A percentile compares a stretch with the other conserved stretches of the same genome.
These are phyloP conservation scores for Homalodisca vitripennis DNA, from an alignment of 1,140 invertebrate genomes.

Conservation along the genomic window DNA sequence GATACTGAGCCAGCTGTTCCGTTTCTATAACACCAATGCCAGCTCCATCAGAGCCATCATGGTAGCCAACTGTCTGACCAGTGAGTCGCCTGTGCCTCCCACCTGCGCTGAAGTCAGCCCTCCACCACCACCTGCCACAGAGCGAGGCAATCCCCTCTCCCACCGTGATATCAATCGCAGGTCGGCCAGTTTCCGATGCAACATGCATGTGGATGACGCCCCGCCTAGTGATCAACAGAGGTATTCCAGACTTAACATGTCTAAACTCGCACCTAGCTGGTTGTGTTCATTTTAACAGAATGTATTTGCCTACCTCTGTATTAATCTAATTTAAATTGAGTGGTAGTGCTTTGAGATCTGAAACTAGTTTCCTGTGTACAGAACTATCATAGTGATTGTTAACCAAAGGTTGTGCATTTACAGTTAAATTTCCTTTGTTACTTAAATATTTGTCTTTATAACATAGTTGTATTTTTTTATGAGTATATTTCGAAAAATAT, in stretches of 20 bases:
- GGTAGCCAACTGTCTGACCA: constrained; percentile 48
- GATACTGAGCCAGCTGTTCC: constrained; percentile 74
- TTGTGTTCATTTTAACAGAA: too few relatives aligned
- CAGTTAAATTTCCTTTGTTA: too few relatives aligned
- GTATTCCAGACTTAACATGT: constrained; percentile 22
- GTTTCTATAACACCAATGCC: constrained; percentile 80
- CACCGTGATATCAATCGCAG: constrained; percentile 50
- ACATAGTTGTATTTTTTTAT: too few relatives aligned
- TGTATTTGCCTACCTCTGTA: too few relatives aligned
- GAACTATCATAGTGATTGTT: too few relatives aligned
- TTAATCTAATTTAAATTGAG: too few relatives aligned
- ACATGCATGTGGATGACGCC: constrained; percentile 28
- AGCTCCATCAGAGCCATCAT: constrained; percentile 68
- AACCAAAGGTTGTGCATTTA: too few relatives aligned
- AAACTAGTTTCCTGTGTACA: too few relatives aligned
- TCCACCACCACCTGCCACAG: constrained; percentile 31
- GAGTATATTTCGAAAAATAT: too few relatives aligned
- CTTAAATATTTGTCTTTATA: too few relatives aligned
- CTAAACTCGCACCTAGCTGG: too few relatives aligned
- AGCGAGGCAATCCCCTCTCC: constrained; percentile 56
- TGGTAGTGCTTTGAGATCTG: too few relatives aligned
- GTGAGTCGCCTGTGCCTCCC: constrained; percentile 33
- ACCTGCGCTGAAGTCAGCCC: background rate
- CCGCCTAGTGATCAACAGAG: background rate
- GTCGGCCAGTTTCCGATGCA: constrained; percentile 24